Conservation (phyloP, 2,797 vertebrate genomes). For the Sebastes elongatus region DNA sequence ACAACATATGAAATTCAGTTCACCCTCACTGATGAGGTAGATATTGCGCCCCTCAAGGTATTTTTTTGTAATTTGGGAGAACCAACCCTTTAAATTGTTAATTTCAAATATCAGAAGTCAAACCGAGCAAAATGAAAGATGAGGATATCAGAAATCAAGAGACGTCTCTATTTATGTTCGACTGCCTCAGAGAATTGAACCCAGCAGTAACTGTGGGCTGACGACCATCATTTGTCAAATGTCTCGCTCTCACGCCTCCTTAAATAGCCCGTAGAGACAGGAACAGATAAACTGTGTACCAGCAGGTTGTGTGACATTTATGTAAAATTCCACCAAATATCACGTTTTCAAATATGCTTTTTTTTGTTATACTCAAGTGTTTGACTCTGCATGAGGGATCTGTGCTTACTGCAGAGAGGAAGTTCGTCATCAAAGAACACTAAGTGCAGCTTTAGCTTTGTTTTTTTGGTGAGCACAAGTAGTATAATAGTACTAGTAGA, state of each 20-base stretch:
- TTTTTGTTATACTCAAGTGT: neutral
- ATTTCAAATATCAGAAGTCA: neutral
- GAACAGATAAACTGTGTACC: neutral
- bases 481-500: neutral
- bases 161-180: neutral
- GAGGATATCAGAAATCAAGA: neutral
- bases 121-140: neutral
- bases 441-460: neutral
- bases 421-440: neutral
- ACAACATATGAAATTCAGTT: neutral
- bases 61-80: neutral
- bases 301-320: neutral
- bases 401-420: neutral
- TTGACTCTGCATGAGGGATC: neutral
- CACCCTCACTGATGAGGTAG: neutral
- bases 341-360: neutral
- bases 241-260: slow-evolving; percentile 3
- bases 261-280: neutral
- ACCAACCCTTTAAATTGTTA: neutral
- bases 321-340: neutral
- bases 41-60: neutral
- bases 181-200: neutral
- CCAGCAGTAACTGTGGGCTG: neutral
- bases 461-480: neutral
- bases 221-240: slow-evolving; percentile 14